Evolutionary conservation across 2,113 vertebrate genomes (phyloP).

Genomic region (Leptocoma aspasia): DNA sequence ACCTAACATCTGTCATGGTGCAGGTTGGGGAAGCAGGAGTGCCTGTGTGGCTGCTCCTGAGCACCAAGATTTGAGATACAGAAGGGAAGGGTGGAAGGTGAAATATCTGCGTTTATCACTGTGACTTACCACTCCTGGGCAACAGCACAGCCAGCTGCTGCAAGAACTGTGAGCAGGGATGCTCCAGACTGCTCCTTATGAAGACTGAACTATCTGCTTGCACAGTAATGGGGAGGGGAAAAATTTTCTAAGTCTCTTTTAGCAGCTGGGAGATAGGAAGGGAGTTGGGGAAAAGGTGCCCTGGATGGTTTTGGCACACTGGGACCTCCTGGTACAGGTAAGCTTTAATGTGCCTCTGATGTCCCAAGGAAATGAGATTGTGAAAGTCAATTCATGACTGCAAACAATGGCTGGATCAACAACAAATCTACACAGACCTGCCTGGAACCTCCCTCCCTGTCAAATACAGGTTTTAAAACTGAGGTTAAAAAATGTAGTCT

Average conservation of each 20-base stretch:
- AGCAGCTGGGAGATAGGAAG: background rate
- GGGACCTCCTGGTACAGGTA: accelerated
- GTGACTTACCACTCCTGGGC: background rate
- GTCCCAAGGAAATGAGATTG: background rate
- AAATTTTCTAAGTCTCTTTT: background rate
- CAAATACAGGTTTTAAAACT: background rate
- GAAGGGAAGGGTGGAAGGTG: background rate
- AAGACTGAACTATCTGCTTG: background rate
- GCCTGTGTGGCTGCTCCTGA: background rate
- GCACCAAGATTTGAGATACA: background rate
- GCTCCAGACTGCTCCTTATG: background rate
- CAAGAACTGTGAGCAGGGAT: background rate
- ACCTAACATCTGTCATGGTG: background rate
- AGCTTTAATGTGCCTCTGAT: background rate
- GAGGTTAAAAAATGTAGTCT: background rate
- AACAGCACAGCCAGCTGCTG: background rate
- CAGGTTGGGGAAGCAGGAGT: background rate
- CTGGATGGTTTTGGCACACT: background rate
- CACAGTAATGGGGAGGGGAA: background rate
- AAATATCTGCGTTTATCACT: background rate
- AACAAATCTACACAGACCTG: background rate
- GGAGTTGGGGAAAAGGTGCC: background rate
- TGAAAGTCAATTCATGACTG: background rate
- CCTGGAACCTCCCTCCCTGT: background rate
- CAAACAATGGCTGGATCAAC: background rate